Evolutionary conservation across 1,140 invertebrate species (phyloP), one percentile per base, ranked within the genome.

Genomic region (Heliconius nattereri): DNA sequence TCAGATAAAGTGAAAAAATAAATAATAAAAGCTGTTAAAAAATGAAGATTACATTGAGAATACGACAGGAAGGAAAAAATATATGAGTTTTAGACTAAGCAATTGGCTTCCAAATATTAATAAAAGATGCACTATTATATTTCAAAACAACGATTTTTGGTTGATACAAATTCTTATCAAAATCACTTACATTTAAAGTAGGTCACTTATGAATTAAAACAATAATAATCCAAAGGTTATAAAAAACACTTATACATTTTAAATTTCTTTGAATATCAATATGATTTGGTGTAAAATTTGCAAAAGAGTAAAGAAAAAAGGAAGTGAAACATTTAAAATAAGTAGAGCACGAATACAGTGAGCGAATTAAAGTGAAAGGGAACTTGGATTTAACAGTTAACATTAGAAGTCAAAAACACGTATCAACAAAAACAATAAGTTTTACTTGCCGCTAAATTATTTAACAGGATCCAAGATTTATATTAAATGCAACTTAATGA

Each of bases 331-430:
- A 60, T 78, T 57, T 79, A 75, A 79, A 89, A 84, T 94, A 94
- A 94, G 92, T 94, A 92, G 92, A 94, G 91, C 92, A 94, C 91
- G 90, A 92, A 93, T 88, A 90, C 87, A 87, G 84, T 91, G 86
- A 90, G 90, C 84, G 89, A 87, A 89, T 89, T 91, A 86, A 93
- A 94, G 92, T 94, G 92, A 94, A 94, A 94, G 92, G 92, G 87
- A 91, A 86, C 80, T 52, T 29, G 9, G 57, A 73, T 35, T 71
- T n/a, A 75, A 79, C 40, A 71, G 19, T 66, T 52, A 79, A 75
- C 35, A 66, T 71, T 71, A 32, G 76, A 37, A 75, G 75, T 66
- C 20, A 70, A 76, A 70, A 76, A 70, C 35, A 76, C 60, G 75
- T 76, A 76, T 49, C 35, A 57, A 40, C 29, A 71, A 75, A 52